Base-by-base conservation (phyloP, 2,113 vertebrate species). In the Nycticryphes semicollaris region DNA sequence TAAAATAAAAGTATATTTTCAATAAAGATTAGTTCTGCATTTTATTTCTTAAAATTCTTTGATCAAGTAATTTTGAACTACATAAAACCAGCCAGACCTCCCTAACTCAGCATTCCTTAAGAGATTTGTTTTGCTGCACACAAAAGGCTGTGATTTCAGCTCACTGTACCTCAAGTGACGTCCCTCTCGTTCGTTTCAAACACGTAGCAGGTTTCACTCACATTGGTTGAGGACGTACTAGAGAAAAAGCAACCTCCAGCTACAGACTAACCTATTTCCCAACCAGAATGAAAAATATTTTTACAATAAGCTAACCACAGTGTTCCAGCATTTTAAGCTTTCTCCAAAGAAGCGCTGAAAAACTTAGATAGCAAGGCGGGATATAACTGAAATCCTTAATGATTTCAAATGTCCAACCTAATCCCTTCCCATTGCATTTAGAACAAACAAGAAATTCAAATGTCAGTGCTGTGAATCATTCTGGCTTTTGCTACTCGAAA, bases 21-120 rank as follows among this genome's bases (percentile, higher is more conserved):
- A 91, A 95, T 92, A 95, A 96, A 95, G 95, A 96, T 97, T 80
- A 92, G 84, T 87, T 80, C 50, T 94, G 78, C 92, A n/a, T 96
- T 93, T 96, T 59, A 93, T 81, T 90, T 37, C 94, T 85, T 17
- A 31, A 84, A 68, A 93, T 96, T 96, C 96, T 97, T 96, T 97
- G 95, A 96, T 95, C 85, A 84, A 94, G 81, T 94, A 94, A 97
- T 95, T 94, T 96, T 86, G 97, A 60, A 94, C 93, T 96, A 79
- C 53, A 89, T 90, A 97, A 97, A 95, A 91, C 7, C 93, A 96
- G 94, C 84, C 90, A 96, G 81, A 94, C 85, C 68, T 91, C 81
- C 86, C 91, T 25, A 56, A 59, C 6, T 17, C 7, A 47, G 84
- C 85, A 81, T 89, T 95, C 90, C 83, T 96, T 20, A 28, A 66